A percentile compares a stretch with the other conserved stretches of the same genome.
Conservation (phyloP, 2,797 vertebrate genomes). For the Ptychobarbus kaznakovi region DNA sequence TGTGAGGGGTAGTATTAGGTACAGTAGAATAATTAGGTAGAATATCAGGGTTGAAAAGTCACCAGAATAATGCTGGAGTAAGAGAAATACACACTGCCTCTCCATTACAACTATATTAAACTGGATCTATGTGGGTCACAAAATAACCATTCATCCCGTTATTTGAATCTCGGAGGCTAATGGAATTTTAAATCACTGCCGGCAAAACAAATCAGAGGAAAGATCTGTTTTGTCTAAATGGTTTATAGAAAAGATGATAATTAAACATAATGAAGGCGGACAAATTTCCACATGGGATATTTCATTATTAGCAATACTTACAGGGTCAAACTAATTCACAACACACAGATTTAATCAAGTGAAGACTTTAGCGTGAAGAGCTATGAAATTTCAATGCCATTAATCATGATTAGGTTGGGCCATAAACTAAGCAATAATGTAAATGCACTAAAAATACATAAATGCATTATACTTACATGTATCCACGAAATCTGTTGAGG, state of each 20-base stretch:
- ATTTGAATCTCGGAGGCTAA: slow-evolving; percentile 37
- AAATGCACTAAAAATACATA: not conserved
- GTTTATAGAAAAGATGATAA: slow-evolving; percentile 26
- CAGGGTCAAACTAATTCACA: not conserved
- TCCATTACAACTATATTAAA: slow-evolving; percentile 33
- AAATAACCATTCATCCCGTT: slow-evolving; percentile 44
- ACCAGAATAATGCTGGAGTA: slow-evolving; percentile 46
- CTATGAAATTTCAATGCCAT: not conserved
- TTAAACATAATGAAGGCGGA: not conserved
- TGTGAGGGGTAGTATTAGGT: not conserved
- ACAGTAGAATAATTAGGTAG: slow-evolving; percentile 31
- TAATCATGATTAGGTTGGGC: not conserved
- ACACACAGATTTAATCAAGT: not conserved
- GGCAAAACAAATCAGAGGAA: slow-evolving; percentile 2
- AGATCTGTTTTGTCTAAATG: slow-evolving; percentile 19
- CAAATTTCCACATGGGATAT: not conserved
- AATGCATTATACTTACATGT: slow-evolving; percentile 87
- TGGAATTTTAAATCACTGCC: slow-evolving; percentile 47
- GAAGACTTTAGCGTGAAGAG: not conserved
- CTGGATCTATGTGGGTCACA: slow-evolving; percentile 38
- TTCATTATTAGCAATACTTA: not conserved
- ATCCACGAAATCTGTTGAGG: slow-evolving; percentile 92
- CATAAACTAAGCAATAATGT: not conserved
- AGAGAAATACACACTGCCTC: slow-evolving; percentile 28
- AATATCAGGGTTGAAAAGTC: slow-evolving; percentile 33